Base-by-base conservation (phyloP, 2,797 vertebrate species). In the Ficedula albicollis region DNA sequence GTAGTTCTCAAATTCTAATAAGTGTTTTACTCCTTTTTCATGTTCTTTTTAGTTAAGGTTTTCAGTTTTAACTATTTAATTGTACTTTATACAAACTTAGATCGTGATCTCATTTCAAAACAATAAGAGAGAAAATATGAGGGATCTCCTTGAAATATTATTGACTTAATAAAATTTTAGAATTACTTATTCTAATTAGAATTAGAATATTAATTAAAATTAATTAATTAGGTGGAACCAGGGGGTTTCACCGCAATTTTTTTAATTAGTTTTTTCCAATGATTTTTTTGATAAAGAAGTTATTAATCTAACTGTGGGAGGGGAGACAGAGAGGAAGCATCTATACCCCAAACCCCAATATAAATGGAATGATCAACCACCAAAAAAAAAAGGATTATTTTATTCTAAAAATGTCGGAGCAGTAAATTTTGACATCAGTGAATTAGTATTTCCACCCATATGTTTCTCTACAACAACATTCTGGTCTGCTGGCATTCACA, bases 391-490 rank as follows among this genome's bases (percentile, higher is more conserved):
- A 62, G 4, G 75, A 82, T 44, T 66, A 55, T 30, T 89, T 94
- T 90, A 44, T 82, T 87, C 39, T 77, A 75, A 63, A 91, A 77
- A 87, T 70, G 49, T 80, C 52, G 83, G 36, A 88, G 44, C 32
- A 85, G 75, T 80, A 85, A 75, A 87, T 51, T 89, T 82, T 85
- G 69, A 85, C 72, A 39, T 85, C 38, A 80, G 20, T 74, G 49
- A 85, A 84, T 90, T 91, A 91, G 52, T 90, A 80, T 87, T 94
- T 92, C 91, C 13, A 87, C 44, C 94, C 93, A 93, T 92, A 92
- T 94, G 94, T 77, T 96, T 96, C 72, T 80, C 80, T 94, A 72
- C 41, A 84, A 62, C 84, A 92, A 85, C 92, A 93, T 95, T 96
- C 95, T 94, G 93, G 52, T 80, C 18, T 36, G 60, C 76, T 96